Base-by-base conservation (phyloP, 1,140 invertebrate species). In the Chrysoperla carnea region DNA sequence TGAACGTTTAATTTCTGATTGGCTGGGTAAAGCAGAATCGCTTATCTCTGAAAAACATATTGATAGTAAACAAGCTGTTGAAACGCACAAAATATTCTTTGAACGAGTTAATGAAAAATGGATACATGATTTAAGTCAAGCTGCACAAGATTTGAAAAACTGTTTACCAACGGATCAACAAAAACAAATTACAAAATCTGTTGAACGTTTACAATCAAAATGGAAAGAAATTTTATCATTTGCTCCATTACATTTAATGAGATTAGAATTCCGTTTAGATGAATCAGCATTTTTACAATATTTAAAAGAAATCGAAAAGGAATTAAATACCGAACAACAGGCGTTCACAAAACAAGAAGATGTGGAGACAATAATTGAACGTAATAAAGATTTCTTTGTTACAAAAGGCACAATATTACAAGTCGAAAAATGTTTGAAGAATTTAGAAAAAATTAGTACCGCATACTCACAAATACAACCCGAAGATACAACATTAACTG, bases 241-340 rank as follows among this genome's bases (percentile, higher is more conserved):
- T 47, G 84, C 84, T 1, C 90, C 90, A 0, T 62, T 85, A 15
- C 87, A 91, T 63, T 64, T 93, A 17, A 78, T 90, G 63, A 74
- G 78, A 48, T 65, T 93, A n/a, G 89, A 96, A 61, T 94, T 94
- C 60, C 63, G 78, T 11, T 58, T 91, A 6, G 82, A 91, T 45
- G 86, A 94, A 59, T 73, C 80, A 11, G 76, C 81, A 2, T 92
- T 93, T 61, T 70, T 77, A 41, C 78, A 88, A 43, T 82, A 82
- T 46, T 63, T 94, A 28, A 84, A 88, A 52, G 84, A 90, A 50
- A 83, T 93, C 42, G 87, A 95, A 56, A 82, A 82, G 53, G 84
- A 92, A 58, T 71, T 92, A n/a, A 78, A 75, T 45, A 68, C 78
- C 31, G 83, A 92, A 55, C 79, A 91, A 49, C 79, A 89, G 54